These are phyloP conservation scores for Keiferia lycopersicella DNA, from an alignment of 2,888 invertebrate genomes.

Conservation along the genomic window DNA sequence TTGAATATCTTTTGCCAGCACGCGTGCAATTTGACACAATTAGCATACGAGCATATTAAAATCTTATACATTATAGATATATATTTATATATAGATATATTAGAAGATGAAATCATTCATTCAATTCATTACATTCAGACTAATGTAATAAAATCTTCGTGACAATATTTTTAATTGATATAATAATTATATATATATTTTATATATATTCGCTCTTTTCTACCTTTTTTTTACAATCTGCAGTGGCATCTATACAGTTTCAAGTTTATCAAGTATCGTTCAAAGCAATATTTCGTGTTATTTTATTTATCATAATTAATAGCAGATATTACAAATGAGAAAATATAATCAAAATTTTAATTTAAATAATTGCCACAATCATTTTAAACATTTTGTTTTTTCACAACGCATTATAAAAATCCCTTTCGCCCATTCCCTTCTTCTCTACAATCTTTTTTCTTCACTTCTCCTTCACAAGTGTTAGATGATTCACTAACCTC, in stretches of 20 bases:
- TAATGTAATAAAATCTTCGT: slow-evolving; percentile 57
- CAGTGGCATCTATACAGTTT: too few species aligned
- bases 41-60: slow-evolving; percentile 72
- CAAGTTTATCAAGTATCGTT: too few species aligned
- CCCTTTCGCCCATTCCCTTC: slow-evolving; percentile 60
- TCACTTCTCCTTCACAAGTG: slow-evolving; percentile 27
- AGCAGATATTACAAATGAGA: not conserved
- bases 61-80: slow-evolving; percentile 47
- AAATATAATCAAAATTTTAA: slow-evolving; percentile 47
- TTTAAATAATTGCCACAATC: slow-evolving; percentile 61
- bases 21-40: slow-evolving; percentile 76
- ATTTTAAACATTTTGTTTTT: slow-evolving; percentile 55
- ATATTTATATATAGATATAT: slow-evolving; percentile 24
- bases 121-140: too few species aligned
- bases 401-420: slow-evolving; percentile 78
- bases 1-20: slow-evolving; percentile 52
- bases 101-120: slow-evolving; percentile 70
- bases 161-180: slow-evolving; percentile 54
- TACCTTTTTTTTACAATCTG: too few species aligned
- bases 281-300: not conserved
- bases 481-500: slow-evolving; percentile 41
- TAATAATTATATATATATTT: not conserved
- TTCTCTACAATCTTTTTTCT: slow-evolving; percentile 44
- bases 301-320: not conserved
- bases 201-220: too few species aligned